Base-by-base conservation (phyloP, 1,140 invertebrate species). In the Latrodectus geometricus region DNA sequence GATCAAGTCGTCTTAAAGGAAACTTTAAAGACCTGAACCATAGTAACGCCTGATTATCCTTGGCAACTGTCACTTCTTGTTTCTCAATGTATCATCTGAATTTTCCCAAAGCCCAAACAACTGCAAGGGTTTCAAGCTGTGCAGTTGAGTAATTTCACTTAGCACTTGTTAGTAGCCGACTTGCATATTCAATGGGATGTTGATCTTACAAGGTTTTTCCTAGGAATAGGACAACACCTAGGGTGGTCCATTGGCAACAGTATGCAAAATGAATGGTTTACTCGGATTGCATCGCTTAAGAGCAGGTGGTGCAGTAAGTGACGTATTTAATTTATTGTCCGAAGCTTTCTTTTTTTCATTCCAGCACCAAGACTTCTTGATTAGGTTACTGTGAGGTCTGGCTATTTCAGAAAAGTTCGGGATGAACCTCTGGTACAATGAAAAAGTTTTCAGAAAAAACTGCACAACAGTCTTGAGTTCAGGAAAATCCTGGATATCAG, bases 1-100 rank as follows among this genome's bases (percentile, higher is more conserved):
- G 8, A 12, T 23, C 20, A 21, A 49, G 77, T 80, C 66, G 8
- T 68, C 61, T 23, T 20, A 35, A 49, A 49, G 77, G 48, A 68
- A 23, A 66, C 15, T 20, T 49, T 7, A 70, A 23, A 0, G 21
- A 50, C 35, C 49, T 35, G 8, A 80, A 35, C 61, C 77, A 80
- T 5, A 17, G 17, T 5, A 80, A 54, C 15, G 75, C 0, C 56
- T 77, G 20, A 9, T 61, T 52, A 52, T 77, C 52, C 9, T n/a
- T 21, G 20, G 75, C 20, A 17, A 77, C 54, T 21, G 56, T 77
- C 9, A 77, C 54, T 23, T 56, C 35, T 66, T 52, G 49, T 14
- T 89, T 89, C 17, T 84, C 88, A 5, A 91, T 21, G 54, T 90
- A 91, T 0, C 23, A 20, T 48, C 70, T 72, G 35, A 35, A 72